Conservation (phyloP, 2,113 vertebrate genomes). For the Cnemophilus loriae region DNA sequence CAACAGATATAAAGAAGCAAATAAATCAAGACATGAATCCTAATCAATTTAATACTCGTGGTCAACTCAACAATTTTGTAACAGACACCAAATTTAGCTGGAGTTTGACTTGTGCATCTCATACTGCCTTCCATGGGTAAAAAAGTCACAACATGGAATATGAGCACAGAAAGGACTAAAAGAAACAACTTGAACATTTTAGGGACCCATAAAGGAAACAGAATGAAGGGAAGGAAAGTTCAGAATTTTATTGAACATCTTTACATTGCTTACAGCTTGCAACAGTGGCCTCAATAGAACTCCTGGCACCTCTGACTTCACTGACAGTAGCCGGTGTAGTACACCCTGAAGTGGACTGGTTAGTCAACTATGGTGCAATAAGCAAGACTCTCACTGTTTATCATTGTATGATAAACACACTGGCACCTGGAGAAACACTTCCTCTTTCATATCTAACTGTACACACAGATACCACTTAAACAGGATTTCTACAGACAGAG, state of each 20-base stretch:
- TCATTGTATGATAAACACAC: not conserved
- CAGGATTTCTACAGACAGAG: not conserved
- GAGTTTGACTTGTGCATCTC: not conserved
- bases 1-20: not conserved
- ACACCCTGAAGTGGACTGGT: not conserved
- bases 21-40: not conserved
- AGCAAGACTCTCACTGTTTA: not conserved
- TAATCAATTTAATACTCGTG: not conserved
- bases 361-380: not conserved
- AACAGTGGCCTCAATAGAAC: not conserved
- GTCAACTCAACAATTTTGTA: not conserved
- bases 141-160: not conserved
- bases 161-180: not conserved
- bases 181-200: not conserved
- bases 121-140: not conserved
- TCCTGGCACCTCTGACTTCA: not conserved
- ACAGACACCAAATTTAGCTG: not conserved
- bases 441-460: not conserved
- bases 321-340: not conserved
- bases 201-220: not conserved
- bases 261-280: not conserved
- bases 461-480: not conserved
- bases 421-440: not conserved
- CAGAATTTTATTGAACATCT: not conserved
- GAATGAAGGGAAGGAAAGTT: not conserved